These are phyloP conservation scores for western clawed frog (Xenopus tropicalis) DNA, from an alignment of 2,113 vertebrate species.

Conservation along the genomic window UCB_Xtro_10.0 CM004443.2:42762501-42763000, in stretches of 20 bases:
- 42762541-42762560: no score
- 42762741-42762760: slow-evolving; percentile 39
- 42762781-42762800: slow-evolving; percentile 19
- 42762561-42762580: no score
- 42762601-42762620: no score
- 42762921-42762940: slow-evolving; percentile 4
- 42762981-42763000: background rate
- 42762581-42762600: no score
- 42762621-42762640: no score
- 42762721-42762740: slow-evolving; percentile 12
- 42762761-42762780: slow-evolving; percentile 24
- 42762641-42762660: no score
- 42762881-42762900: slow-evolving; percentile 32
- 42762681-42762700: slow-evolving; percentile 29
- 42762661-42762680: background rate
- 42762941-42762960: background rate
- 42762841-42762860: slow-evolving; percentile 16
- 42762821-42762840: slow-evolving; percentile 1
- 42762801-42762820: slow-evolving; percentile 18
- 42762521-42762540: no score
- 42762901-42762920: slow-evolving; percentile 17
- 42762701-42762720: slow-evolving; percentile 28
- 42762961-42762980: background rate
- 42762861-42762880: slow-evolving; percentile 14
- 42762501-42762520: no score